Conservation (phyloP, 2,888 invertebrate species). For the Brassicogethes aeneus region DNA sequence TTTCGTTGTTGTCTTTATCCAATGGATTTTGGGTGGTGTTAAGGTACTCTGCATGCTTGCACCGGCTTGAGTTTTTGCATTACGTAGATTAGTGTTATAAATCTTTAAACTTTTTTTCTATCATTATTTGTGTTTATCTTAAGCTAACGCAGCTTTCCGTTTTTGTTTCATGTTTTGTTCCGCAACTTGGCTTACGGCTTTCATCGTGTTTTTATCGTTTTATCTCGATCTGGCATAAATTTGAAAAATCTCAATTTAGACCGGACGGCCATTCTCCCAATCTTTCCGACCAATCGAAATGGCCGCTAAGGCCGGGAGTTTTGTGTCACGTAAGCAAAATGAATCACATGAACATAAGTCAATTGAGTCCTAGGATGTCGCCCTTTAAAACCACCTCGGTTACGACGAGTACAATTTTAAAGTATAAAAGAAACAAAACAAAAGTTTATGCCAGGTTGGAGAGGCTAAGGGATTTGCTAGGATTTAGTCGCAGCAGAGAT, state of each 20-base stretch:
- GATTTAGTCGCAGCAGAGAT: constrained; percentile 30
- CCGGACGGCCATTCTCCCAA: constrained; percentile 43
- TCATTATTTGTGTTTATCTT: too few relatives aligned
- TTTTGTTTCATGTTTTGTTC: constrained; percentile 28
- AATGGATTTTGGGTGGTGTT: constrained; percentile 17
- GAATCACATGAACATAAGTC: constrained; percentile 50
- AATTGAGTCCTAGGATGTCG: constrained; percentile 24
- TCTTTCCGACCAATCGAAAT: constrained; percentile 48
- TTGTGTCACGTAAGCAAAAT: constrained; percentile 63
- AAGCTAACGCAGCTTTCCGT: too few relatives aligned
- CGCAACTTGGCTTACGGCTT: constrained; percentile 18
- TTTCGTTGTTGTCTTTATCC: neutral
- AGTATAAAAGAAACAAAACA: constrained; percentile 31
- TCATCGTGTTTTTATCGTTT: constrained; percentile 15
- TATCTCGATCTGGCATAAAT: constrained; percentile 15
- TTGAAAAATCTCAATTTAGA: constrained; percentile 29
- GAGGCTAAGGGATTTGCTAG: constrained; percentile 33
- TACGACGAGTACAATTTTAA: constrained; percentile 20
- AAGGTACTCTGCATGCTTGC: constrained; percentile 7
- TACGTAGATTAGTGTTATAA: too few relatives aligned
- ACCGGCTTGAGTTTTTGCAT: neutral
- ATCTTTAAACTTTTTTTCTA: too few relatives aligned
- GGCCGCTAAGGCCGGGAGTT: constrained; percentile 84
- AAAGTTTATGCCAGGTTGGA: constrained; percentile 36
- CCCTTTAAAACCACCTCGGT: constrained; percentile 29